These are phyloP conservation scores for Drosophila mettleri DNA, from an alignment of 2,888 invertebrate species.

Conservation along the genomic window DNA sequence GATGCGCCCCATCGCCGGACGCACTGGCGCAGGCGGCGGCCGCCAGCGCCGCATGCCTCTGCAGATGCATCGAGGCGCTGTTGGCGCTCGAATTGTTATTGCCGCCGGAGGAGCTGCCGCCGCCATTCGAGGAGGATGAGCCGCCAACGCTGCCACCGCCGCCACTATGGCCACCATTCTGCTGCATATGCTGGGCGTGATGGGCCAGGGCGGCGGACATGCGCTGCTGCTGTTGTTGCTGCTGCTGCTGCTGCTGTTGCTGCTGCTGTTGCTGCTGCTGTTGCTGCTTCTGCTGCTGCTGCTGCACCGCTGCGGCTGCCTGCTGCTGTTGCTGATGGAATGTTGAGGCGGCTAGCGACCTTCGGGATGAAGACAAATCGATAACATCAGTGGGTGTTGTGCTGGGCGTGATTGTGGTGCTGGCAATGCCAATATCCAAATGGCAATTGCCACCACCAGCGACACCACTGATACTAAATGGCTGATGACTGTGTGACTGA, in stretches of 20 bases:
- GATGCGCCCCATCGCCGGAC: conserved; percentile 74
- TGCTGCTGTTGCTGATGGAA: conserved; percentile 81
- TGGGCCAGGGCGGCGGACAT: conserved; percentile 67
- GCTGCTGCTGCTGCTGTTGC: conserved; percentile 74
- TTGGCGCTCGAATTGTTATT: conserved; percentile 41
- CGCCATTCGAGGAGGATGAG: conserved; percentile 14
- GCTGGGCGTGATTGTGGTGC: conserved; percentile 72
- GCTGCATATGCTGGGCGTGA: conserved; percentile 71
- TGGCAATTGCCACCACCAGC: conserved; percentile 44
- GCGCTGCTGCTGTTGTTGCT: conserved; percentile 80
- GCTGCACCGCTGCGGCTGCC: conserved; percentile 66
- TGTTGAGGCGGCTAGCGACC: conserved; percentile 83
- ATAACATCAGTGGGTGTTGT: conserved; percentile 85
- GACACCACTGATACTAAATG: conserved; percentile 42
- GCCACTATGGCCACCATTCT: conserved; percentile 62
- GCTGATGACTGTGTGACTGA: conserved; percentile 70
- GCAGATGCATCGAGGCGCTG: conserved; percentile 86
- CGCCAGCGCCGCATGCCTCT: conserved; percentile 83
- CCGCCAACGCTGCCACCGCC: conserved; percentile 12
- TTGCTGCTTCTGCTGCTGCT: conserved; percentile 72
- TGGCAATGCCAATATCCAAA: conserved; percentile 43
- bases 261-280: conserved; percentile 80
- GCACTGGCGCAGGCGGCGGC: conserved; percentile 70
- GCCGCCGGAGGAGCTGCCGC: conserved; percentile 34
- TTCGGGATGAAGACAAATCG: conserved; percentile 86